phyloP scores from a whole-genome alignment of 2,888 invertebrate species.

The Ellobium chinense region DNA sequence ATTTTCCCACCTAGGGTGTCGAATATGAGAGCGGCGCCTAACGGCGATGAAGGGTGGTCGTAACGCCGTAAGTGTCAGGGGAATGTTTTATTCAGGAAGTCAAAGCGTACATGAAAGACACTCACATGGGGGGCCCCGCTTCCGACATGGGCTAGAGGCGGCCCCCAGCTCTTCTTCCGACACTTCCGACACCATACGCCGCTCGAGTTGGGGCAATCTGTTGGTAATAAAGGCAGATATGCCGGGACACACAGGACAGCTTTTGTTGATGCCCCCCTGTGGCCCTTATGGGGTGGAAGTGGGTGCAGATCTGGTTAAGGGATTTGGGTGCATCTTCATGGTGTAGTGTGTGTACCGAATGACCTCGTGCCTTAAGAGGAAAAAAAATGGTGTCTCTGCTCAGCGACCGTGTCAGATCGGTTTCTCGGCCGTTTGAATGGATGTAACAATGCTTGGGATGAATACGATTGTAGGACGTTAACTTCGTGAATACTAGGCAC shows the following conservation, averaged over 20 bases:
- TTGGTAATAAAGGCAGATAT: not conserved
- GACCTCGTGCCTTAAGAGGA: too few species aligned
- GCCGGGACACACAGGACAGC: not conserved
- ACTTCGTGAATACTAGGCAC: too few species aligned
- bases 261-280: not conserved
- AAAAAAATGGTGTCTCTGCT: too few species aligned
- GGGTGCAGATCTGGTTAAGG: not conserved
- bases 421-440: too few species aligned
- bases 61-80: not conserved
- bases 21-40: not conserved
- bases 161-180: not conserved
- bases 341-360: too few species aligned
- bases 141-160: not conserved
- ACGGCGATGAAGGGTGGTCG: not conserved
- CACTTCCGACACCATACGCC: conserved; percentile 4
- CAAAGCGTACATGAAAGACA: conserved; percentile 17
- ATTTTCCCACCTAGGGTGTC: not conserved
- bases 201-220: not conserved
- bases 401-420: too few species aligned
- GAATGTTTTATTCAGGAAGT: conserved; percentile 22
- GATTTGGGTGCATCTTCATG: not conserved
- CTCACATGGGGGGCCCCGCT: not conserved
- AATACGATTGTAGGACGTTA: too few species aligned
- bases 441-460: too few species aligned
- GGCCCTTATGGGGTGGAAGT: not conserved